A percentile compares a stretch with the other conserved stretches of the same genome.
Conservation (phyloP, 2,797 vertebrate genomes). For the Acridotheres tristis region DNA sequence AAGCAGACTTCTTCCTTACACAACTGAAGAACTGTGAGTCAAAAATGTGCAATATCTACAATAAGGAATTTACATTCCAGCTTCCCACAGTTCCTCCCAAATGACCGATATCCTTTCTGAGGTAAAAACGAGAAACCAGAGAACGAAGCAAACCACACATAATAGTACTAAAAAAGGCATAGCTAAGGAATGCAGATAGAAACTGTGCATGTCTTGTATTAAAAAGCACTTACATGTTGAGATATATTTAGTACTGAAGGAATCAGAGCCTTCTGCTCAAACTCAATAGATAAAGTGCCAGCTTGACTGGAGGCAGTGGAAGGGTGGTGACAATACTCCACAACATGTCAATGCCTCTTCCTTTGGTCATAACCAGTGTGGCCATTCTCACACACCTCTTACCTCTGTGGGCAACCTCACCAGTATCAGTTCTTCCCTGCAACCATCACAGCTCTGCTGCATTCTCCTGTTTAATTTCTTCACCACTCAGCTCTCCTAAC, state of each 20-base stretch:
- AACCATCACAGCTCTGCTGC: background rate
- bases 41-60: constrained; percentile 45
- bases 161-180: background rate
- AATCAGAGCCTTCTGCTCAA: background rate
- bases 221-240: background rate
- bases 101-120: constrained; percentile 30
- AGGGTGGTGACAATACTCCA: background rate
- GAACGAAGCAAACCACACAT: background rate
- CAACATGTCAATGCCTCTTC: background rate
- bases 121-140: background rate
- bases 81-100: constrained; percentile 51
- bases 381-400: background rate
- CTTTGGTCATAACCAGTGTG: background rate
- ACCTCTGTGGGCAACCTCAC: background rate
- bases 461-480: background rate
- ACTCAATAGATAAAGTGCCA: background rate
- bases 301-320: background rate
- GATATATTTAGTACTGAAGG: background rate
- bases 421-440: fast-evolving
- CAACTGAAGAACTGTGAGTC: constrained; percentile 34
- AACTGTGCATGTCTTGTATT: background rate
- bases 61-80: constrained; percentile 40
- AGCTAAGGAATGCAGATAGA: background rate
- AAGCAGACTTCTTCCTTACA: constrained; percentile 7
- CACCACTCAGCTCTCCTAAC: background rate